Evolutionary conservation across 2,113 vertebrate species (phyloP).

Genomic region (Microcebus jonahi): DNA sequence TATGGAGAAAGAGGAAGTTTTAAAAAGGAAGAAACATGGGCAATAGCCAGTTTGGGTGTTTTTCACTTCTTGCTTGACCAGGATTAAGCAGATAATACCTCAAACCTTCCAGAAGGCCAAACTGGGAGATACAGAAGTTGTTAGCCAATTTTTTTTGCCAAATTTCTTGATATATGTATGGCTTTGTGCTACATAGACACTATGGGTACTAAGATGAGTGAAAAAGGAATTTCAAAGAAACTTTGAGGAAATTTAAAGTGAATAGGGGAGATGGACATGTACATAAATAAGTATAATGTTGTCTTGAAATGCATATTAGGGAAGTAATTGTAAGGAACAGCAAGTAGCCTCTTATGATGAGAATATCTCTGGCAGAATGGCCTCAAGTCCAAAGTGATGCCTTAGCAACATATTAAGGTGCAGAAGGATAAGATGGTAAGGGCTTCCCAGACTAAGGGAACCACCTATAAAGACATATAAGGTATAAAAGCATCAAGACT

Average conservation of each 20-base stretch:
- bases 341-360: neutral
- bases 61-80: neutral
- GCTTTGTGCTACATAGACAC: neutral
- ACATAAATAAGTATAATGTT: neutral
- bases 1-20: neutral
- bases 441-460: neutral
- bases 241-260: neutral
- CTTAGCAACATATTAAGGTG: conserved; percentile 8
- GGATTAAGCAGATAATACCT: neutral
- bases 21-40: neutral
- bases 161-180: neutral
- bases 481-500: neutral
- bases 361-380: neutral
- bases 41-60: neutral
- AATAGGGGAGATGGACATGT: neutral
- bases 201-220: neutral
- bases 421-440: neutral
- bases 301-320: conserved; percentile 24
- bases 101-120: neutral
- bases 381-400: neutral
- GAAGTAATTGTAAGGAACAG: neutral
- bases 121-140: neutral
- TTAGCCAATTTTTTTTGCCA: conserved; percentile 1
- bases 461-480: neutral
- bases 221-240: neutral